These are phyloP conservation scores for Ochropleura leucogaster DNA, from an alignment of 2,888 invertebrate species.

Conservation along the genomic window DNA sequence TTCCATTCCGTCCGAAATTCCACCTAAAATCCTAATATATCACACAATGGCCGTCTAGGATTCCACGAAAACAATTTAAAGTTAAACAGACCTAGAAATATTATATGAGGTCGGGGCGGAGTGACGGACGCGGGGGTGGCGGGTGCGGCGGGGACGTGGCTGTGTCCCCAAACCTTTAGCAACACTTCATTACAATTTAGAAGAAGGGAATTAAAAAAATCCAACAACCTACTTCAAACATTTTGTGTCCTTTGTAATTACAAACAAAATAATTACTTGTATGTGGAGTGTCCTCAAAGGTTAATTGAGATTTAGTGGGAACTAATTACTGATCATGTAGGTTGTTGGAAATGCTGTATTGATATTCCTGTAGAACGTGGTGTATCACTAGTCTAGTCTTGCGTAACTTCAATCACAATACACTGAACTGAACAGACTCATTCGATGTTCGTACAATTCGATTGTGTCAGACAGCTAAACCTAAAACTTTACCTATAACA, in stretches of 20 bases:
- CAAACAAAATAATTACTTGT: slow-evolving; percentile 9
- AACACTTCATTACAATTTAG: slow-evolving; percentile 31
- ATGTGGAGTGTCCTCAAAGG: not conserved
- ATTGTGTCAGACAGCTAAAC: not conserved
- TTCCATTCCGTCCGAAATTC: slow-evolving; percentile 66
- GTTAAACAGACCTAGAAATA: slow-evolving; percentile 65
- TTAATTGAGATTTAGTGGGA: slow-evolving; percentile 2
- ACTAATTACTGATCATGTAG: not conserved
- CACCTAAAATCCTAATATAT: slow-evolving; percentile 64
- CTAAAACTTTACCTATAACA: not conserved
- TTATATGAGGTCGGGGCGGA: slow-evolving; percentile 40
- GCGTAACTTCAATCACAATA: not conserved
- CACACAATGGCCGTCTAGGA: slow-evolving; percentile 61
- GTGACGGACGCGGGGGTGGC: slow-evolving; percentile 20
- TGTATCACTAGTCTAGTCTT: not conserved
- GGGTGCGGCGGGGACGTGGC: not conserved
- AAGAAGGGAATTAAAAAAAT: slow-evolving; percentile 18
- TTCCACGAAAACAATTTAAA: slow-evolving; percentile 69
- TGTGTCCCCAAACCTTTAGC: not conserved
- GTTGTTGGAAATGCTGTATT: not conserved
- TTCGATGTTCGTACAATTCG: not conserved
- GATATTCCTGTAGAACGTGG: not conserved
- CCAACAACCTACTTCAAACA: slow-evolving; percentile 13
- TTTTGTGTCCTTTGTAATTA: slow-evolving; percentile 25
- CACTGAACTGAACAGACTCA: not conserved